Evolutionary conservation across 2,113 vertebrate genomes (phyloP).

Genomic region (Albula goreensis): DNA sequence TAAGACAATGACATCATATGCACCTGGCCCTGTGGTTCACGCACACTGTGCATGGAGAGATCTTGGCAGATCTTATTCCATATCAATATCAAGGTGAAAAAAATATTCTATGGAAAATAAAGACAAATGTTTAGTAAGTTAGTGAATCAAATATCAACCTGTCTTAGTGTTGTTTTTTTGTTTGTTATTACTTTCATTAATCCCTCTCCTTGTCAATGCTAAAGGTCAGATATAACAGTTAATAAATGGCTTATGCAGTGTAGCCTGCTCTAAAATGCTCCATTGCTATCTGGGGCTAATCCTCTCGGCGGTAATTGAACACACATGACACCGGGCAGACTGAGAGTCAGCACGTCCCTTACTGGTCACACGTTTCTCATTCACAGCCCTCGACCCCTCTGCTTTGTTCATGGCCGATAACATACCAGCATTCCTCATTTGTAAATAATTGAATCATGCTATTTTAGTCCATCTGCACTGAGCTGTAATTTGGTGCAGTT

Average conservation of each 20-base stretch:
- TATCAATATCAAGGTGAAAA: not conserved
- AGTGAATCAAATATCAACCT: not conserved
- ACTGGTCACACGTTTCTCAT: slow-evolving; percentile 52
- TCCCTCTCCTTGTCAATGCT: not conserved
- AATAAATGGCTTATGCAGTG: not conserved
- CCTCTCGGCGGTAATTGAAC: slow-evolving; percentile 48
- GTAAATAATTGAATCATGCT: slow-evolving; percentile 65
- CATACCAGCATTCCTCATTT: slow-evolving; percentile 57
- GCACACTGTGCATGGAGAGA: not conserved
- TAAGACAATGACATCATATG: slow-evolving; percentile 8
- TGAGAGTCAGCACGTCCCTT: slow-evolving; percentile 31
- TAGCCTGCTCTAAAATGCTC: not conserved
- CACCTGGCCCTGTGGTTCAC: not conserved
- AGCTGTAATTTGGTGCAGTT: slow-evolving; percentile 63
- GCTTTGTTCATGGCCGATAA: slow-evolving; percentile 33
- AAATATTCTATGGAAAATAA: not conserved
- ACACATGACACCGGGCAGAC: slow-evolving; percentile 55
- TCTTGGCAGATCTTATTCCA: not conserved
- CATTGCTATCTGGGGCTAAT: not conserved
- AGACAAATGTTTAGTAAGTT: not conserved
- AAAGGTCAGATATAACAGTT: slow-evolving; percentile 21
- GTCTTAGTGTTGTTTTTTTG: not conserved
- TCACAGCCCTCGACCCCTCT: slow-evolving; percentile 30
- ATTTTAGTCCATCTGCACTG: slow-evolving; percentile 56
- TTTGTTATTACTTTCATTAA: not conserved